Base-by-base conservation (phyloP, 2,888 invertebrate genomes). In the Augochlorella aurata region DNA sequence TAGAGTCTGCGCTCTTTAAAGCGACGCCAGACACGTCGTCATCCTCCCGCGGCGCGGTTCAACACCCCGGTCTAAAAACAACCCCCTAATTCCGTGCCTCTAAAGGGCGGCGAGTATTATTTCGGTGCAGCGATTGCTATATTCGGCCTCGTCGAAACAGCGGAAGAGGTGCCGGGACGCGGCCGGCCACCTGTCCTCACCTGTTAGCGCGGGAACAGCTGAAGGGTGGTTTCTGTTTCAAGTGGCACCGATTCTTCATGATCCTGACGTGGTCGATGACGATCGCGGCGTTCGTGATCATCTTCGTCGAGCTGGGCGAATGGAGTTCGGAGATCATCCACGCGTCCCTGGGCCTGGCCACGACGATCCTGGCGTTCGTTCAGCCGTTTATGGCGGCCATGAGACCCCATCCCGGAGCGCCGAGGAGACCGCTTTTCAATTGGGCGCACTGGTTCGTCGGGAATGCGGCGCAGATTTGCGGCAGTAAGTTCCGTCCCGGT, bases 361-460 rank as follows among this genome's bases (percentile, higher is more conserved):
- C 98, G 0, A 96, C 97, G 0, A 94, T 96, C 16, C 93, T 98
- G 44, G 97, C 97, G 92, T 97, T 98, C 91, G 94, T 98, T 85
- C 98, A 98, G 93, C 98, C 98, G 7, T 96, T 98, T 90, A 97
- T 95, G 94, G 98, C 98, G 1, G 95, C 97, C 83, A 96, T 98
- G 93, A 95, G 98, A 84, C 98, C 98, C 0, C 97, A 97, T 93
- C 98, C 98, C 0, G 97, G 97, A 70, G 96, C 97, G 14, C 95
- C 96, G 21, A 96, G 95, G 89, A 95, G 98, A 74, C 95, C 97
- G 0, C 94, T 97, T 77, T 98, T 98, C 94, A 99, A 98, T 94
- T 98, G 98, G 98, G 93, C 95, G 2, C 98, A 99, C 93, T 98
- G 98, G 97, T 94, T 97, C 72, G 95, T 96, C 65, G 99, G 99